Evolutionary conservation across 2,113 vertebrate species (phyloP).

Genomic region (Pteruthius melanotis): DNA sequence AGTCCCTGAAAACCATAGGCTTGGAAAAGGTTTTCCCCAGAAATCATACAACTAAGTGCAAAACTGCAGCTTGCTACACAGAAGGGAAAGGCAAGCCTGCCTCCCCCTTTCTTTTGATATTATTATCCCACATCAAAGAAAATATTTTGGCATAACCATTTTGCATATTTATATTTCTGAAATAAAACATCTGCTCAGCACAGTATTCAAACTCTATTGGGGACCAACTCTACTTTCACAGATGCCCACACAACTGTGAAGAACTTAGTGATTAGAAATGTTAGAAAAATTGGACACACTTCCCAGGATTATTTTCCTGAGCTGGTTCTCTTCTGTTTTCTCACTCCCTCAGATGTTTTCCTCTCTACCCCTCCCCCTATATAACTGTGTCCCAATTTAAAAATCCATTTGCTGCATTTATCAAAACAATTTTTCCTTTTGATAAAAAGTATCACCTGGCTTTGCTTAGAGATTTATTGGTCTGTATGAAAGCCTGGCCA

Average conservation of each 20-base stretch:
- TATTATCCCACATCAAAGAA: slow-evolving; percentile 55
- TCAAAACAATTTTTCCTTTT: neutral
- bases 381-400: neutral
- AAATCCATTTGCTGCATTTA: neutral
- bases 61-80: neutral
- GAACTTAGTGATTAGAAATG: slow-evolving; percentile 37
- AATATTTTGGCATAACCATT: slow-evolving; percentile 32
- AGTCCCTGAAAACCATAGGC: neutral
- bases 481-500: neutral
- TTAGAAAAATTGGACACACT: slow-evolving; percentile 52
- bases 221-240: slow-evolving; percentile 12
- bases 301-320: slow-evolving; percentile 42
- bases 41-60: neutral
- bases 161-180: slow-evolving; percentile 16
- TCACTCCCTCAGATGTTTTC: neutral
- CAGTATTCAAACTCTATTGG: neutral
- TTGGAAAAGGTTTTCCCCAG: neutral
- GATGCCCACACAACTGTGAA: neutral
- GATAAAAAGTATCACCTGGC: neutral
- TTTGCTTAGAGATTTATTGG: neutral
- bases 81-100: neutral
- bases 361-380: neutral
- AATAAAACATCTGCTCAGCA: slow-evolving; percentile 31
- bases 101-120: neutral
- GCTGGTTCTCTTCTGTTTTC: neutral